A percentile compares a stretch with the other conserved stretches of the same genome.
These are phyloP conservation scores for Prietella phreatophila DNA, from an alignment of 2,113 vertebrate genomes.

Conservation along the genomic window DNA sequence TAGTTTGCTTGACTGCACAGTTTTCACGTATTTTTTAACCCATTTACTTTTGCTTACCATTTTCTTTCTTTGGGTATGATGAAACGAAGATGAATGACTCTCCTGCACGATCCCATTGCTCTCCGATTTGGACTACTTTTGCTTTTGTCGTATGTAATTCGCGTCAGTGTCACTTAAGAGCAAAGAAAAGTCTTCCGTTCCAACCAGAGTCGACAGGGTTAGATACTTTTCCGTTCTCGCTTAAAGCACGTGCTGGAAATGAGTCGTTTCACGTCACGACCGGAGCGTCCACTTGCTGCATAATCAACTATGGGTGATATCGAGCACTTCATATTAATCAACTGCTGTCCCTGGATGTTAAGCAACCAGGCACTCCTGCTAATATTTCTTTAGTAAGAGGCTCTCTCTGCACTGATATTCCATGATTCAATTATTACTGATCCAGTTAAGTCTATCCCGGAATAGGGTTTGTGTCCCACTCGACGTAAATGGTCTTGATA, in stretches of 20 bases:
- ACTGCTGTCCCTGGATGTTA: conserved; percentile 40
- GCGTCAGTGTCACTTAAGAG: conserved; percentile 41
- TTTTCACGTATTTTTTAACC: conserved; percentile 16
- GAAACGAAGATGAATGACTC: conserved; percentile 56
- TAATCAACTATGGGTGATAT: conserved; percentile 39
- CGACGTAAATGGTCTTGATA: conserved; percentile 45
- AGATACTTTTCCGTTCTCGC: conserved; percentile 39
- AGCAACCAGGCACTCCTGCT: conserved; percentile 41
- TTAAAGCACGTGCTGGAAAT: conserved; percentile 36
- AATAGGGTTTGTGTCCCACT: conserved; percentile 49
- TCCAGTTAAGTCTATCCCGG: conserved; percentile 54
- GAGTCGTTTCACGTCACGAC: conserved; percentile 36
- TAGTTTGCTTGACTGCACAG: conserved; percentile 1
- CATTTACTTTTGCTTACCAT: background rate
- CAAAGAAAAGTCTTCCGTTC: conserved; percentile 29
- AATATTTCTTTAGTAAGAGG: conserved; percentile 53
- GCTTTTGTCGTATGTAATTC: conserved; percentile 52
- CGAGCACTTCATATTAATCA: conserved; percentile 49
- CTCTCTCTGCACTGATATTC: conserved; percentile 51
- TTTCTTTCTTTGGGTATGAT: background rate
- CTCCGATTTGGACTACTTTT: conserved; percentile 49
- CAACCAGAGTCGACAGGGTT: conserved; percentile 40
- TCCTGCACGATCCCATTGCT: conserved; percentile 35
- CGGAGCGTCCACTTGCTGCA: conserved; percentile 8
- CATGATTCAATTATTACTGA: conserved; percentile 60